Percentiles rank a stretch among this genome's conserved stretches.
These are phyloP conservation scores for Chloromyia formosa DNA, from an alignment of 2,888 invertebrate species.

Conservation along the genomic window DNA sequence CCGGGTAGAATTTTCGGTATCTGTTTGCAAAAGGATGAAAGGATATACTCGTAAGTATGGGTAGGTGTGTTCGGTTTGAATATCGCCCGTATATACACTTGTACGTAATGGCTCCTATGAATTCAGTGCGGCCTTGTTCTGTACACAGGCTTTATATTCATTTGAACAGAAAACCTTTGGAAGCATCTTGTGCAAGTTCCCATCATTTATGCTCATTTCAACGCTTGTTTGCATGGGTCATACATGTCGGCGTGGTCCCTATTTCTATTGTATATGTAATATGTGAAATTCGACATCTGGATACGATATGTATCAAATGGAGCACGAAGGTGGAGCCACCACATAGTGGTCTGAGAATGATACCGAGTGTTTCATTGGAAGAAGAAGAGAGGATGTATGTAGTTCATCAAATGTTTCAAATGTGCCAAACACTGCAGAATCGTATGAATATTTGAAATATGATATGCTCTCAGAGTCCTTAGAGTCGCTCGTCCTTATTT, in stretches of 20 bases:
- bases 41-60: conserved; percentile 12
- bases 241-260: conserved; percentile 9
- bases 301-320: conserved; percentile 39
- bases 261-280: conserved; percentile 3
- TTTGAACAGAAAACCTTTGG: conserved; percentile 23
- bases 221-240: conserved; percentile 29
- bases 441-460: no score
- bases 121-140: no score
- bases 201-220: conserved; percentile 47
- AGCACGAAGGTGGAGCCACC: not conserved
- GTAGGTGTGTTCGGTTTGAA: no score
- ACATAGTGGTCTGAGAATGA: no score
- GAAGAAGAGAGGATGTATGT: no score
- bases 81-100: not conserved
- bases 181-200: conserved; percentile 47
- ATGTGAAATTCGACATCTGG: conserved; percentile 35
- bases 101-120: no score
- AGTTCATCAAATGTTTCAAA: no score
- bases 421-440: no score
- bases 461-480: no score
- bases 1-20: conserved; percentile 24
- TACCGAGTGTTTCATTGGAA: no score
- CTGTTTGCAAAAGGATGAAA: conserved; percentile 51
- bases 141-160: conserved; percentile 21
- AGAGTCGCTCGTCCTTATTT: not conserved